Evolutionary conservation across 2,797 vertebrate genomes (phyloP).

Genomic region (Poecile montanus): DNA sequence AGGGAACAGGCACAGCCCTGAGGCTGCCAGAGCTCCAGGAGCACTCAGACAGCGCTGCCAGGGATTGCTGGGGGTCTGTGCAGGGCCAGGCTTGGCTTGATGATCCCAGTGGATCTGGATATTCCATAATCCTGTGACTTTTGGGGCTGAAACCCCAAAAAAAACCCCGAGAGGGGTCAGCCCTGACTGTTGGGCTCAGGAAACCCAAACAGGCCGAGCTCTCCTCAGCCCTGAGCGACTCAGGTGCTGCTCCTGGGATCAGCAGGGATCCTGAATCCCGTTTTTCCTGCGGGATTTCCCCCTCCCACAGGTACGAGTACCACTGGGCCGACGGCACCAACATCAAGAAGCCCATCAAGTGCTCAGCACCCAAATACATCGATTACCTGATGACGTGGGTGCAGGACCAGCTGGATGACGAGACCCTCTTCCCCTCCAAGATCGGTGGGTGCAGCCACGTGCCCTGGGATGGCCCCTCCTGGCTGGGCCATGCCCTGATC

Average conservation of each 20-base stretch:
- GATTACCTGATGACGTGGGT: constrained; percentile 99
- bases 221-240: not conserved
- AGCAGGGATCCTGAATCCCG: accelerated
- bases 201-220: not conserved
- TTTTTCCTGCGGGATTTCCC: not conserved
- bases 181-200: not conserved
- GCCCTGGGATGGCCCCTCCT: not conserved
- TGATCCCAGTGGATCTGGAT: not conserved
- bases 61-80: not conserved
- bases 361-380: constrained; percentile 95
- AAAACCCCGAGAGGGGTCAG: not conserved
- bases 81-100: not conserved
- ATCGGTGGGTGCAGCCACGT: constrained; percentile 80
- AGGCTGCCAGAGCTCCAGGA: not conserved
- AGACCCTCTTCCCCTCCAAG: constrained; percentile 95
- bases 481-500: accelerated
- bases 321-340: constrained; percentile 98
- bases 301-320: constrained; percentile 87
- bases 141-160: not conserved
- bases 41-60: accelerated
- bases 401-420: constrained; percentile 96
- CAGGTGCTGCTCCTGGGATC: too few relatives aligned
- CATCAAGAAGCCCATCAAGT: constrained; percentile 97
- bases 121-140: accelerated
- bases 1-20: not conserved